Evolutionary conservation across 2,888 invertebrate species (phyloP).

Genomic region (Rhabditoides inermis): DNA sequence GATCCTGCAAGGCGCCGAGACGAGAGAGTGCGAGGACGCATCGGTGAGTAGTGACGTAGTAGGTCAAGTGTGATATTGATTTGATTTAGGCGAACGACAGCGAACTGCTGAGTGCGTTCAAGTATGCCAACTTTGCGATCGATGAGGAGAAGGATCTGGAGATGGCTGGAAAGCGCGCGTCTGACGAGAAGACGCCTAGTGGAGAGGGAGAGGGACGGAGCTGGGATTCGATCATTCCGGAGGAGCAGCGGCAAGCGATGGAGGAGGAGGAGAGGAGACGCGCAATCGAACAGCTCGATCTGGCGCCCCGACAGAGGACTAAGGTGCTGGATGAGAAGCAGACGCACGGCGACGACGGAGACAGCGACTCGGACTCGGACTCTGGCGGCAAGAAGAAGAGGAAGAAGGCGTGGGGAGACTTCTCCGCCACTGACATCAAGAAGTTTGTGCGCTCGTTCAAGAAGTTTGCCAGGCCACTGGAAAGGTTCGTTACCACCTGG

Average conservation of each 20-base stretch:
- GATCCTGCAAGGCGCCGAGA: constrained; percentile 88
- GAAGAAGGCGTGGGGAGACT: constrained; percentile 28
- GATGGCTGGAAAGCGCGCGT: constrained; percentile 55
- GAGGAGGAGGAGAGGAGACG: constrained; percentile 76
- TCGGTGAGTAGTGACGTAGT: constrained; percentile 5
- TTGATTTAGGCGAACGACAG: constrained; percentile 25
- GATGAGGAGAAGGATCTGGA: constrained; percentile 75
- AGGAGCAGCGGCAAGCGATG: constrained; percentile 76
- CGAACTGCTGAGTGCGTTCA: constrained; percentile 47
- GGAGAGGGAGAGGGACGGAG: constrained; percentile 19
- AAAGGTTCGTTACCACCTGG: too few species aligned
- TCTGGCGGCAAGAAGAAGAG: constrained; percentile 21
- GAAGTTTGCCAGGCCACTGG: constrained; percentile 65
- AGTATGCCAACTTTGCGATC: constrained; percentile 66
- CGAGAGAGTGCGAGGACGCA: constrained; percentile 73
- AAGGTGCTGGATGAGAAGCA: constrained; percentile 16
- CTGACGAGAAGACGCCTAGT: constrained; percentile 54
- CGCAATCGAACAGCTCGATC: constrained; percentile 30
- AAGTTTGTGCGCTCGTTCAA: constrained; percentile 84
- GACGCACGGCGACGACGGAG: constrained; percentile 7
- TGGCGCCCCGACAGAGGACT: constrained; percentile 37
- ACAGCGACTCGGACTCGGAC: constrained; percentile 14
- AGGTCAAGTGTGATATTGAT: background rate
- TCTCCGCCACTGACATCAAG: constrained; percentile 24
- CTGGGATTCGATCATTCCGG: constrained; percentile 92